Percentiles rank a stretch among this genome's conserved stretches.
Conservation (phyloP, 2,888 invertebrate genomes). For the Plebejus anna region DNA sequence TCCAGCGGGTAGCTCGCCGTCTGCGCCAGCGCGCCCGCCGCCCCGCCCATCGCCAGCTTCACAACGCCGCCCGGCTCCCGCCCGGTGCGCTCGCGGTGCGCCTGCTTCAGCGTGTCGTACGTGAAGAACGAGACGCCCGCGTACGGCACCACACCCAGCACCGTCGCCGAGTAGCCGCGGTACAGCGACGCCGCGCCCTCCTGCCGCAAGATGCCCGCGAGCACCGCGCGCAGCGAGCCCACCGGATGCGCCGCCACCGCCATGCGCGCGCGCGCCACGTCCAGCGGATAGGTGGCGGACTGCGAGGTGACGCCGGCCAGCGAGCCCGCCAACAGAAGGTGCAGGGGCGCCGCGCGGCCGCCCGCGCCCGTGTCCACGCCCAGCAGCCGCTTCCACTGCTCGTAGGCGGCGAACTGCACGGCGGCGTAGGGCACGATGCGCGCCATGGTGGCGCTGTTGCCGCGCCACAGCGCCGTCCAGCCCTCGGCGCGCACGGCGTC, state of each 20-base stretch:
- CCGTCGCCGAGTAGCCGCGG: slow-evolving; percentile 71
- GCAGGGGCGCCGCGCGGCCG: slow-evolving; percentile 54
- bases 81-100: slow-evolving; percentile 70
- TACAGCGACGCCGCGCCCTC: slow-evolving; percentile 91
- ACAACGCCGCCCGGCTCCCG: slow-evolving; percentile 72
- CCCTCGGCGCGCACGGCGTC: slow-evolving; percentile 88
- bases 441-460: slow-evolving; percentile 99
- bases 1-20: slow-evolving; percentile 97
- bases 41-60: slow-evolving; percentile 90
- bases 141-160: slow-evolving; percentile 96
- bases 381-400: slow-evolving; percentile 95
- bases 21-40: slow-evolving; percentile 96
- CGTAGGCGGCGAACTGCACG: slow-evolving; percentile 98
- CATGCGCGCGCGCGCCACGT: slow-evolving; percentile 97
- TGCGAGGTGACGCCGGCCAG: slow-evolving; percentile 98
- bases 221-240: slow-evolving; percentile 77
- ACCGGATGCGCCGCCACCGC: slow-evolving; percentile 90
- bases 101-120: slow-evolving; percentile 94
- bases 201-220: slow-evolving; percentile 84
- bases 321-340: slow-evolving; percentile 93
- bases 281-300: slow-evolving; percentile 96
- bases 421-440: slow-evolving; percentile 98
- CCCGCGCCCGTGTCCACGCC: slow-evolving; percentile 81
- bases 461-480: slow-evolving; percentile 93
- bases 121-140: slow-evolving; percentile 98